Percentiles rank a stretch among this genome's conserved stretches.
Evolutionary conservation across 2,797 vertebrate species (phyloP).

Genomic region (Leontopithecus rosalia): DNA sequence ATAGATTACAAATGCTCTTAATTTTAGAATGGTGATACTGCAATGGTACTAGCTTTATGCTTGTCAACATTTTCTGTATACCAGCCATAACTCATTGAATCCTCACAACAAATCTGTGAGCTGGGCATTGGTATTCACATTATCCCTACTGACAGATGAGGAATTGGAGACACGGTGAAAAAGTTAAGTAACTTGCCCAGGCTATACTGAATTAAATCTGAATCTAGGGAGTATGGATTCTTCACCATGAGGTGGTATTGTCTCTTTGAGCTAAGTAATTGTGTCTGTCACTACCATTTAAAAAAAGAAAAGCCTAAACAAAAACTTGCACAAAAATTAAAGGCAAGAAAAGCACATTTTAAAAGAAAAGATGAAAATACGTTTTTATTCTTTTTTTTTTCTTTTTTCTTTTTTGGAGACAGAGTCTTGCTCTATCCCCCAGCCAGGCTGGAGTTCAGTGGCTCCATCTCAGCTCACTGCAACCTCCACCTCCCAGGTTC

Average conservation of each 20-base stretch:
- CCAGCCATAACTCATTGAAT: not conserved
- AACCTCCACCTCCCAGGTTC: not conserved
- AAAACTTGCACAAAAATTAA: not conserved
- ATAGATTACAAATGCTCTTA: not conserved
- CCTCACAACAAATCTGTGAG: not conserved
- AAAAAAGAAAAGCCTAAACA: not conserved
- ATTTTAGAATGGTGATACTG: not conserved
- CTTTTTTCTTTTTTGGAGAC: not conserved
- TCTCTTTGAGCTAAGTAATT: not conserved
- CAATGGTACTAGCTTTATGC: not conserved
- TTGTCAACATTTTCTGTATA: not conserved
- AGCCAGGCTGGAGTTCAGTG: not conserved
- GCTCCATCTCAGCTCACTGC: not conserved
- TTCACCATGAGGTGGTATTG: not conserved
- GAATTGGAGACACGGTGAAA: not conserved
- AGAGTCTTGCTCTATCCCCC: not conserved
- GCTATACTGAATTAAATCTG: not conserved
- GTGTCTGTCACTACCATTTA: not conserved
- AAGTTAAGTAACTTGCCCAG: not conserved
- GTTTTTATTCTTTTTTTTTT: not conserved
- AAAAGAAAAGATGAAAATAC: slow-evolving; percentile 28
- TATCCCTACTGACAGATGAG: not conserved
- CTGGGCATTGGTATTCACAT: not conserved
- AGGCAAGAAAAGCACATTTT: not conserved
- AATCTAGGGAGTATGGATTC: not conserved